Evolutionary conservation across 2,888 invertebrate genomes (phyloP), one percentile per base, ranked within the genome.

Genomic region (Drosophila neotestacea): DNA sequence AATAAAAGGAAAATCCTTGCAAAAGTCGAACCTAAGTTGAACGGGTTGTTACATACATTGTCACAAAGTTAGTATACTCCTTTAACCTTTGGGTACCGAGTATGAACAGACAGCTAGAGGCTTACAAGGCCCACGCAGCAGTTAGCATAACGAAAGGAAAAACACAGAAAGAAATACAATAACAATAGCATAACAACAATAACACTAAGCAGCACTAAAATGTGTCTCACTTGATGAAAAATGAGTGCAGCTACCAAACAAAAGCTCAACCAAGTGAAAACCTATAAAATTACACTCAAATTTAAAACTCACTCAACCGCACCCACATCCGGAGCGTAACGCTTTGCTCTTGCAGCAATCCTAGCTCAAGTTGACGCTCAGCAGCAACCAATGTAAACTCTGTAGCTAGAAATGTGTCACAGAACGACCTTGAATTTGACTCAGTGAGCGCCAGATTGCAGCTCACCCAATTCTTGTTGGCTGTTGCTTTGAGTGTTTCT

Each of bases 401-500:
- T 13, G 60, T 65, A 85, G 72, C 79, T 73, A 70, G 66, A 88
- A 86, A 88, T 89, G 86, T 86, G 85, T 80, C 88, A 89, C 73
- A 67, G 48, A 59, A 75, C 70, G 89, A 88, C 85, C 85, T 86
- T 86, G 89, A 89, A 75, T 71, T 36, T 4, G 10, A 59, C 85
- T 88, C 83, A 69, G 32, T 58, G 76, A 67, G 79, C 60, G 64
- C 5, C 48, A 28, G 10, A 10, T n/a, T 46, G 27, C 51, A 60
- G 52, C 62, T 65, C 77, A 75, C 58, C 50, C 66, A 79, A 48
- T 66, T 63, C 42, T 42, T 51, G 61, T 61, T 64, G 55, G 56
- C 61, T 59, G 61, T 48, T 48, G 64, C 36, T 50, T 60, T 54
- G 56, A 48, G 48, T 28, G 65, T 7, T 22, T 27, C 13, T 22